A percentile compares a stretch with the other conserved stretches of the same genome.
These are phyloP conservation scores for Cyclina sinensis DNA, from an alignment of 1,140 invertebrate genomes.

Conservation along the genomic window DNA sequence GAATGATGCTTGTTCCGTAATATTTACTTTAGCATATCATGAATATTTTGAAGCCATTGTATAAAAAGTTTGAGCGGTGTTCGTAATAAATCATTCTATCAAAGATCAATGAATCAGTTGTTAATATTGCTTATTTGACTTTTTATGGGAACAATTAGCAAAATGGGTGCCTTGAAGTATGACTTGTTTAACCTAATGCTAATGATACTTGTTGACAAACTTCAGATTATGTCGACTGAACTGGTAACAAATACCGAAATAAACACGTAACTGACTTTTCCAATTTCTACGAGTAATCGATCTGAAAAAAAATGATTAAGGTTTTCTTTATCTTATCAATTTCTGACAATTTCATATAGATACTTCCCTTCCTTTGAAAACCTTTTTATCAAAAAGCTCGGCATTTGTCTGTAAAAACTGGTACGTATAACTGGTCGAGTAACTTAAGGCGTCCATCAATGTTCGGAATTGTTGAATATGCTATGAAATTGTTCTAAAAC, in stretches of 20 bases:
- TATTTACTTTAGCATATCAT: slow-evolving; percentile 60
- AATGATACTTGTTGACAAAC: slow-evolving; percentile 35
- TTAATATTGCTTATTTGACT: slow-evolving; percentile 12
- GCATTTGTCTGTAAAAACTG: too few species aligned
- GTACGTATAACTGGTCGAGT: too few species aligned
- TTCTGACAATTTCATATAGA: too few species aligned
- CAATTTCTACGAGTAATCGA: neutral
- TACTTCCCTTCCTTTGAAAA: too few species aligned
- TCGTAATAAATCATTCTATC: slow-evolving; percentile 41
- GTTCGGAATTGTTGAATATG: too few species aligned
- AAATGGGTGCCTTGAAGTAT: neutral
- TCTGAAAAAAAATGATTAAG: too few species aligned
- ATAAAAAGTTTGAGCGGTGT: neutral
- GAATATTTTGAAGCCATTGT: slow-evolving; percentile 53
- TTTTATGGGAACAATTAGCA: slow-evolving; percentile 26
- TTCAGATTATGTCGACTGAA: neutral
- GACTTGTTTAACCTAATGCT: slow-evolving; percentile 14
- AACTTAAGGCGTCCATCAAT: too few species aligned
- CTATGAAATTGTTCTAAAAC: too few species aligned
- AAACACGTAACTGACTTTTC: neutral
- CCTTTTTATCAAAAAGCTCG: too few species aligned
- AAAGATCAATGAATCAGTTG: slow-evolving; percentile 54
- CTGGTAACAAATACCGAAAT: slow-evolving; percentile 37
- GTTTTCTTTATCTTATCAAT: too few species aligned
- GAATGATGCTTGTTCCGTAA: slow-evolving; percentile 6